Conservation (phyloP, 2,113 vertebrate species). For the Oncorhynchus tshawytscha region DNA sequence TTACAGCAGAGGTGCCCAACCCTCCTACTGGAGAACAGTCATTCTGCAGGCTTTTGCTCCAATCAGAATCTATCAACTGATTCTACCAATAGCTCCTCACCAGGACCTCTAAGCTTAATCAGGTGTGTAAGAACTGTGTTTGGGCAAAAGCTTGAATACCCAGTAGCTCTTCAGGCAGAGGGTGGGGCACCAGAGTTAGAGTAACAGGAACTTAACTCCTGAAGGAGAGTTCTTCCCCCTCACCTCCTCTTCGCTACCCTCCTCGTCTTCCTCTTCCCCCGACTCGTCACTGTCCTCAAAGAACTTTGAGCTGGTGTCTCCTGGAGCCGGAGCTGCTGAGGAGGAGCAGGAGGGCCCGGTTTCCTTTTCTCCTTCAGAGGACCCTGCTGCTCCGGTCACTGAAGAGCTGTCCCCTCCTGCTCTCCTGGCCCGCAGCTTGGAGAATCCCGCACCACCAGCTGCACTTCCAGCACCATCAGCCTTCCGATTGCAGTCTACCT, state of each 20-base stretch:
- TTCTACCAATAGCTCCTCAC: too few species aligned
- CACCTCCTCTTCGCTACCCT: conserved; percentile 77
- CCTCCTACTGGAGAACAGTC: too few species aligned
- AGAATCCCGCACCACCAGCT: conserved; percentile 29
- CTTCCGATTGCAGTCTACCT: conserved; percentile 68
- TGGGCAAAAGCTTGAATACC: too few species aligned
- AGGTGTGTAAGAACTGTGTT: too few species aligned
- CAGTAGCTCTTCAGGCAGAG: not conserved
- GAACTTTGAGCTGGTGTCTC: conserved; percentile 90
- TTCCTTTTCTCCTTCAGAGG: conserved; percentile 79
- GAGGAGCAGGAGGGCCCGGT: conserved; percentile 96
- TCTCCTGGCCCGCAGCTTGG: conserved; percentile 65
- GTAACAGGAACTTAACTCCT: not conserved
- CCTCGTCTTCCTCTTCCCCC: conserved; percentile 84
- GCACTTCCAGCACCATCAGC: conserved; percentile 29
- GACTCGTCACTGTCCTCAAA: conserved; percentile 99
- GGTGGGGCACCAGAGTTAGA: not conserved
- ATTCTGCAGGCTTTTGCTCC: too few species aligned
- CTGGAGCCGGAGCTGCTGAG: conserved; percentile 75
- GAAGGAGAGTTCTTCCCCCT: conserved; percentile 6
- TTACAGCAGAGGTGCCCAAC: too few species aligned
- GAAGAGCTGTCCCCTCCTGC: conserved; percentile 62
- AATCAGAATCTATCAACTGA: too few species aligned
- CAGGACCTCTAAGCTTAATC: too few species aligned
- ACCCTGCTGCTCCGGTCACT: conserved; percentile 67